phyloP scores from a whole-genome alignment of 2,113 vertebrate genomes.

The Atractosteus spatula region DNA sequence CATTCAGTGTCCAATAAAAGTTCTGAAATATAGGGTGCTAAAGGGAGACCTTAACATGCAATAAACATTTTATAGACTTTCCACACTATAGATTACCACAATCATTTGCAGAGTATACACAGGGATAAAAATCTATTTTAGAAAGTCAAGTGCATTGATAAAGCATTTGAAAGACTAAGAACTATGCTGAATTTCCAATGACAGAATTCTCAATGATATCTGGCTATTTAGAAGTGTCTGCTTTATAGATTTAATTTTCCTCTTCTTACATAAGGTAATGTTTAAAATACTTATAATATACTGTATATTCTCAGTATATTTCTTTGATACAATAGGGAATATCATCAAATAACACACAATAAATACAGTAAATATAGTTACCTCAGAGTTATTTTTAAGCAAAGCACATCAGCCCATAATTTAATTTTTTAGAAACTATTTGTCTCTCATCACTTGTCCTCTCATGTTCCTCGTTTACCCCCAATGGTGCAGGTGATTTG shows the following conservation, averaged over 20 bases:
- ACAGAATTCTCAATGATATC: not conserved
- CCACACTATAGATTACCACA: not conserved
- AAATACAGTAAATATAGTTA: not conserved
- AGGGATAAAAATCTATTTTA: slow-evolving; percentile 14
- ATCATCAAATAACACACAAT: not conserved
- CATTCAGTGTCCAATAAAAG: slow-evolving; percentile 21
- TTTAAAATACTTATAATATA: not conserved
- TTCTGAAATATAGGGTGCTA: slow-evolving; percentile 15
- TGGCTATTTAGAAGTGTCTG: not conserved
- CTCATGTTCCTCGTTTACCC: too few relatives aligned
- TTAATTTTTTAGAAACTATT: too few relatives aligned
- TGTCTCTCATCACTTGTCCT: too few relatives aligned
- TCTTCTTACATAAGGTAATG: not conserved
- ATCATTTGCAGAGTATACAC: slow-evolving; percentile 10
- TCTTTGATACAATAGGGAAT: not conserved
- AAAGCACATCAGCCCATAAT: too few relatives aligned
- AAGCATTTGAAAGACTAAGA: not conserved
- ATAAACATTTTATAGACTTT: slow-evolving; percentile 21
- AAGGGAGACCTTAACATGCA: slow-evolving; percentile 18
- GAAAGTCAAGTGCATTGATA: slow-evolving; percentile 8
- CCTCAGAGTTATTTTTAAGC: too few relatives aligned
- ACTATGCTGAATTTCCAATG: not conserved
- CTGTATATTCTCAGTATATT: not conserved
- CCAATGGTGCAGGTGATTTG: too few relatives aligned
- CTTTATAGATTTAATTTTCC: not conserved